A percentile compares a stretch with the other conserved stretches of the same genome.
Evolutionary conservation across 2,888 invertebrate genomes (phyloP).

Genomic region (Sclerodermus sp.): DNA sequence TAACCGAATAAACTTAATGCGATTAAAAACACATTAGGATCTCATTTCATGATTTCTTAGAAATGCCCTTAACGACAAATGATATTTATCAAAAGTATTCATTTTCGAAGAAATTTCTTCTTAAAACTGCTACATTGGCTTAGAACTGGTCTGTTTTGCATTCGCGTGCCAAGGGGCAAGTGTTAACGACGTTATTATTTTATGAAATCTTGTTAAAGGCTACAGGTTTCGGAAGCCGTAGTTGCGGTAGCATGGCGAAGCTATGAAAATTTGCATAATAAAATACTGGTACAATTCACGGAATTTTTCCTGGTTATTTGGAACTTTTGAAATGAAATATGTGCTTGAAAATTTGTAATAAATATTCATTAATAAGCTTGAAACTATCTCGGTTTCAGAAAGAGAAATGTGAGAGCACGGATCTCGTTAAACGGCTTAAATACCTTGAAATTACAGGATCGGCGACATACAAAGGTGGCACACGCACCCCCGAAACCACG

Average conservation of each 20-base stretch:
- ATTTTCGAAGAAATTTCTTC: too few species aligned
- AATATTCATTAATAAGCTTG: background rate
- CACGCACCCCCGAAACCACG: conserved; percentile 33
- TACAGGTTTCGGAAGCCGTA: conserved; percentile 12
- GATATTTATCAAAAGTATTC: too few species aligned
- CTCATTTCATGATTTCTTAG: too few species aligned
- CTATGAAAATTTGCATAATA: background rate
- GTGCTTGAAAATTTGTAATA: background rate
- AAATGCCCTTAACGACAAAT: too few species aligned
- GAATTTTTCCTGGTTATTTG: too few species aligned
- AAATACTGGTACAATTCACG: too few species aligned
- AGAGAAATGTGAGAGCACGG: background rate
- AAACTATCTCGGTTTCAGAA: background rate
- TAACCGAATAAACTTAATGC: conserved; percentile 3
- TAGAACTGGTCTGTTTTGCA: too few species aligned
- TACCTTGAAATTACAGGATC: conserved; percentile 53
- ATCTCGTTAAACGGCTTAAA: conserved; percentile 33
- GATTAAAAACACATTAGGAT: too few species aligned
- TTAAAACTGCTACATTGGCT: too few species aligned
- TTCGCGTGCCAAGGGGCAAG: too few species aligned
- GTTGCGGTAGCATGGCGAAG: background rate
- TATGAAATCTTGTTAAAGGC: too few species aligned
- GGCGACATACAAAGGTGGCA: conserved; percentile 31
- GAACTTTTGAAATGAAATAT: background rate
- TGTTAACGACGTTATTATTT: too few species aligned